phyloP scores from a whole-genome alignment of 1,140 invertebrate genomes.

The Drosophila biarmipes region DNA sequence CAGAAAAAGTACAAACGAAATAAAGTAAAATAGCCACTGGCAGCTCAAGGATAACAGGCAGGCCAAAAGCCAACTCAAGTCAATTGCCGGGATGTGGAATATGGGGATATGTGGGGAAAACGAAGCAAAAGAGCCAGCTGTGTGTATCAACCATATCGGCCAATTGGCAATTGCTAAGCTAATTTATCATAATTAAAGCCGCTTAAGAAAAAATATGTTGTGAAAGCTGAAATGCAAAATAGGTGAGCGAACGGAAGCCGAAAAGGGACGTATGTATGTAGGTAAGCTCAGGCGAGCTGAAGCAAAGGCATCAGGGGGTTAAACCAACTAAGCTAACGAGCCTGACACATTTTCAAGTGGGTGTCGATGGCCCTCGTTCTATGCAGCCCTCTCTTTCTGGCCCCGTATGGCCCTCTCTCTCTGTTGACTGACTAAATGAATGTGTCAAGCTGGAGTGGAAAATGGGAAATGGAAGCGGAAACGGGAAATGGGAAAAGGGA shows the following conservation, averaged over 20 bases:
- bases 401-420: background rate
- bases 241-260: conserved; percentile 9
- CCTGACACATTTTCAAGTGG: conserved; percentile 52
- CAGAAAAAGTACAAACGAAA: background rate
- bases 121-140: conserved; percentile 21
- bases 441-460: conserved; percentile 24
- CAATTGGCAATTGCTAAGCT: conserved; percentile 26
- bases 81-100: conserved; percentile 6
- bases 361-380: conserved; percentile 21
- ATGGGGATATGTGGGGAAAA: background rate
- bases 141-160: conserved; percentile 8
- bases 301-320: background rate
- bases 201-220: conserved; percentile 23
- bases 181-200: conserved; percentile 59
- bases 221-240: background rate
- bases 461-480: conserved; percentile 27
- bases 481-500: conserved; percentile 8
- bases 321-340: conserved; percentile 42
- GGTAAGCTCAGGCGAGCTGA: too few species aligned
- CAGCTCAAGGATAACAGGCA: conserved; percentile 49
- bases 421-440: conserved; percentile 42
- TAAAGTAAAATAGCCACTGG: conserved; percentile 36
- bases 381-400: conserved; percentile 1
- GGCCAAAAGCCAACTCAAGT: conserved; percentile 17
- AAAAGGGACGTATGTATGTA: background rate